A percentile compares a stretch with the other conserved stretches of the same genome.
Conservation (phyloP, 2,113 vertebrate genomes). For the Dissostichus mawsoni region DNA sequence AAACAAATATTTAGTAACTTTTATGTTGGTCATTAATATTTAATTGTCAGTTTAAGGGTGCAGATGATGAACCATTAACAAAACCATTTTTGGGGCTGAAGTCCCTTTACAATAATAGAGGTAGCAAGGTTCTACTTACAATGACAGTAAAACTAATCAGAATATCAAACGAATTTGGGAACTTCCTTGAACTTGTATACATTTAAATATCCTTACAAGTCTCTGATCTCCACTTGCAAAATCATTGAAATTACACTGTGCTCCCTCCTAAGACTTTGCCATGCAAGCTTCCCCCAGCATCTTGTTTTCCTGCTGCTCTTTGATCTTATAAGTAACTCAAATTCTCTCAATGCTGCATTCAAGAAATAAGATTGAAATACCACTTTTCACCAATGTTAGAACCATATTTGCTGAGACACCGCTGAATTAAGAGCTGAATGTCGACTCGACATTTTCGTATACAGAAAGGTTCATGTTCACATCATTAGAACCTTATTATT, state of each 20-base stretch:
- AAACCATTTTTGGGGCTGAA: not conserved
- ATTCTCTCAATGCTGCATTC: constrained; percentile 42
- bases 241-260: constrained; percentile 53
- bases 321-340: constrained; percentile 51
- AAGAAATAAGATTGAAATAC: constrained; percentile 32
- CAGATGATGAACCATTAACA: constrained; percentile 15
- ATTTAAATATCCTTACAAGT: constrained; percentile 30
- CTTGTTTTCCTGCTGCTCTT: constrained; percentile 62
- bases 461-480: constrained; percentile 23
- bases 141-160: constrained; percentile 16
- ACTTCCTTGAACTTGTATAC: constrained; percentile 8
- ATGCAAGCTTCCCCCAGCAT: constrained; percentile 26
- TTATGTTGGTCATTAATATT: not conserved
- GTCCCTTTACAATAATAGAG: constrained; percentile 8
- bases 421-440: constrained; percentile 1
- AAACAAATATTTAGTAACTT: not conserved
- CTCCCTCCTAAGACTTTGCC: constrained; percentile 18
- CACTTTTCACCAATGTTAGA: constrained; percentile 8
- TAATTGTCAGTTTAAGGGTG: not conserved
- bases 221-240: constrained; percentile 49
- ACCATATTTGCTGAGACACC: constrained; percentile 7
- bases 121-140: not conserved
- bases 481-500: constrained; percentile 14
- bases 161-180: constrained; percentile 10
- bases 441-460: not conserved